These are phyloP conservation scores for Rhimphoctona megacephalus DNA, from an alignment of 2,888 invertebrate species.

Conservation along the genomic window DNA sequence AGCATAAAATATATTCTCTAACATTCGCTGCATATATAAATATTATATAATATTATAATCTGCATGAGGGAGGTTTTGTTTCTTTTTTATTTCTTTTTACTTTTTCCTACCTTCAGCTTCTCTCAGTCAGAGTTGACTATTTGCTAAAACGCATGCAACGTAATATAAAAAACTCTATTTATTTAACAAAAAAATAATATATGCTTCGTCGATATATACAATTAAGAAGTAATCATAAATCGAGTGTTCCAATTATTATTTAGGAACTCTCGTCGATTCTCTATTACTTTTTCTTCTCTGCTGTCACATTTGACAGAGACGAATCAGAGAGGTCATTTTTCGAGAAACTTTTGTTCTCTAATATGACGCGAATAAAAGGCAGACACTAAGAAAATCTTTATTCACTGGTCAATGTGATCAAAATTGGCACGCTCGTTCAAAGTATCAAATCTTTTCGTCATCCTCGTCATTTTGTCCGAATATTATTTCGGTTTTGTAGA, in stretches of 20 bases:
- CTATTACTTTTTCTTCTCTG: slow-evolving; percentile 7
- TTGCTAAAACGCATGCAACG: slow-evolving; percentile 70
- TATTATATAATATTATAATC: slow-evolving; percentile 66
- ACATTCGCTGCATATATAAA: slow-evolving; percentile 65
- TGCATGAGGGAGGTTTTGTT: slow-evolving; percentile 27
- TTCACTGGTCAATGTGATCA: slow-evolving; percentile 61
- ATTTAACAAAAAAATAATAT: slow-evolving; percentile 67
- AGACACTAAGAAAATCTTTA: slow-evolving; percentile 40
- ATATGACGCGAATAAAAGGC: slow-evolving; percentile 39
- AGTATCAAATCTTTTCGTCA: slow-evolving; percentile 19
- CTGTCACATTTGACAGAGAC: slow-evolving; percentile 9
- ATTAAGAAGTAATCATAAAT: slow-evolving; percentile 39
- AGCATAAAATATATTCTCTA: slow-evolving; percentile 62
- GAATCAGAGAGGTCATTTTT: slow-evolving; percentile 18
- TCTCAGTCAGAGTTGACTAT: slow-evolving; percentile 54
- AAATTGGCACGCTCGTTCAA: slow-evolving; percentile 65
- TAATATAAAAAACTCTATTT: slow-evolving; percentile 72
- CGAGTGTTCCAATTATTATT: slow-evolving; percentile 32
- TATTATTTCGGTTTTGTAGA: slow-evolving; percentile 13
- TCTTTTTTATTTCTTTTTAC: slow-evolving; percentile 16
- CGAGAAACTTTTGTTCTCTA: slow-evolving; percentile 19
- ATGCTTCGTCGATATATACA: slow-evolving; percentile 60
- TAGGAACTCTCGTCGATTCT: slow-evolving; percentile 38
- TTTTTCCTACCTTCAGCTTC: slow-evolving; percentile 11
- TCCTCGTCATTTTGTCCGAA: slow-evolving; percentile 12